Evolutionary conservation across 2,797 vertebrate species (phyloP), one percentile per base, ranked within the genome.

Genomic region (Chloroceryle inda): DNA sequence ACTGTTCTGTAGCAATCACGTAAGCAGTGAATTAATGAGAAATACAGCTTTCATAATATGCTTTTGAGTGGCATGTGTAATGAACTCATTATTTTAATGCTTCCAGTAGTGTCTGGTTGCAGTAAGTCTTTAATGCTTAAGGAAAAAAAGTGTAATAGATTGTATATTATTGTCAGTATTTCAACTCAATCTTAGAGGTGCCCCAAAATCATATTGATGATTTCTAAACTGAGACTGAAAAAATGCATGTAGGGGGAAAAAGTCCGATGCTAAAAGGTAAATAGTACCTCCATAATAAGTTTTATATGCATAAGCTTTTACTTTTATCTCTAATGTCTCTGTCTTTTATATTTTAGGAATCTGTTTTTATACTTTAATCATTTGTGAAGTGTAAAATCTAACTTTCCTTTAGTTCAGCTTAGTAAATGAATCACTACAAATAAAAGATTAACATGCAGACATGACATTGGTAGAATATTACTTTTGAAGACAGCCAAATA

Each of bases 1-100:
- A 85, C 31, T 66, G 4, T 80, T 77, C 45, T 69, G 26, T 76
- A 87, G 63, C 44, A 61, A 52, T 78, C 5, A 49, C 35, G 24
- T 77, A n/a, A 23, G 7, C 47, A 52, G 52, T 53, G 23, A 79
- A n/a, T 52, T 76, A 66, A 69, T 59, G 29, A 85, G 49, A 91
- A 93, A 53, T 79, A 38, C 37, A 66, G 26, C 52, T 85, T 91
- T 76, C 17, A 18, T 73, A 38, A 63, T 73, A 66, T 52, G 3
- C 37, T 93, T 93, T 94, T 84, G 59, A 94, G 88, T 92, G 45
- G 19, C 18, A 47, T 23, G 12, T 55, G 24, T 78, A 82, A 73
- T 79, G 66, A 80, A 24, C 37, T 71, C 18, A 58, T 73, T 5
- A 75, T 84, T 87, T 85, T 59, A 86, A 71, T 86, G 18, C 7